These are phyloP conservation scores for Cuniculus paca DNA, from an alignment of 2,797 vertebrate species.

Conservation along the genomic window DNA sequence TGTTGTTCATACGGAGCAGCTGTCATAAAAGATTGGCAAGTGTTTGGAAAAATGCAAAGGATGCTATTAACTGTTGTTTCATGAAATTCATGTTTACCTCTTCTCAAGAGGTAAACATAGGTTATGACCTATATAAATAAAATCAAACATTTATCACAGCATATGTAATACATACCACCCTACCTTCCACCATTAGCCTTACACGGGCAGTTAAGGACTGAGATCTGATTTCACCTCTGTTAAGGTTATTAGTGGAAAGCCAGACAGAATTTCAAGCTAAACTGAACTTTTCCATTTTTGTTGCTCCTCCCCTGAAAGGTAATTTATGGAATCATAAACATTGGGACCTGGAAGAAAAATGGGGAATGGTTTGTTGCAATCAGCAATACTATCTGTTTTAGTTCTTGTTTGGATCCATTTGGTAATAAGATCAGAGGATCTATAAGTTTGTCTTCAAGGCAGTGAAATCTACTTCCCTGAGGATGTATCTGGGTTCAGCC, in stretches of 20 bases:
- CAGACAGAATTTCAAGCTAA: neutral
- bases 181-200: neutral
- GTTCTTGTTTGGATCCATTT: neutral
- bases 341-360: neutral
- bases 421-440: neutral
- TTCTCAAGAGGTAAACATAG: neutral
- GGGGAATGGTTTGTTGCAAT: neutral
- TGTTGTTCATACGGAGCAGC: neutral
- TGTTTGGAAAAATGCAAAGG: neutral
- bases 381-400: neutral
- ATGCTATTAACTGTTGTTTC: neutral
- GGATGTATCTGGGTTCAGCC: neutral
- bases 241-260: neutral
- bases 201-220: neutral
- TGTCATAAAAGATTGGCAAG: neutral
- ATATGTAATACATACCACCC: neutral
- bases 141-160: neutral
- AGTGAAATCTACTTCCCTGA: neutral
- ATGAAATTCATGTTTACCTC: neutral
- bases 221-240: slow-evolving; percentile 35
- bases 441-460: neutral
- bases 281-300: neutral
- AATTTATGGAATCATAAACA: neutral
- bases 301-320: neutral
- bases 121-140: neutral